These are phyloP conservation scores for Hydropsyche betteni DNA, from an alignment of 2,888 invertebrate genomes.

Conservation along the genomic window DNA sequence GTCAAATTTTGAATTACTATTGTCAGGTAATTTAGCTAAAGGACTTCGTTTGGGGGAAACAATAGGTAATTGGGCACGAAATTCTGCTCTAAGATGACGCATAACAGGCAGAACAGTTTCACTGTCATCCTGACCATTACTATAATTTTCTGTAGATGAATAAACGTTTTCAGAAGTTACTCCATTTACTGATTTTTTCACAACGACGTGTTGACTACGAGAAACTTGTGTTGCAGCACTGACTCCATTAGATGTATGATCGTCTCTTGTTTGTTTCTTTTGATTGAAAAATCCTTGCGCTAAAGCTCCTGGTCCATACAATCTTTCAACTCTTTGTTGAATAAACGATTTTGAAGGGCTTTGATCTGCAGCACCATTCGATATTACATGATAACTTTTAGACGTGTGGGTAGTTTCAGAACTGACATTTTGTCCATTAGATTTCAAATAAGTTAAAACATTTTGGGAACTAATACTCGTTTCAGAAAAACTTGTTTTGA, in stretches of 20 bases:
- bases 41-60: slow-evolving; percentile 68
- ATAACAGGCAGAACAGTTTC: slow-evolving; percentile 76
- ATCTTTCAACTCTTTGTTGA: slow-evolving; percentile 85
- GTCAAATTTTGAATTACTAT: slow-evolving; percentile 20
- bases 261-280: slow-evolving; percentile 64
- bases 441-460: slow-evolving; percentile 46
- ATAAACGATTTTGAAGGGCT: slow-evolving; percentile 79
- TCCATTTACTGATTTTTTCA: slow-evolving; percentile 47
- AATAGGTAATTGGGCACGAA: slow-evolving; percentile 82
- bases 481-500: slow-evolving; percentile 65
- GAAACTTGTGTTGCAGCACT: slow-evolving; percentile 54
- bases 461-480: slow-evolving; percentile 61
- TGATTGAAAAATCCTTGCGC: slow-evolving; percentile 85
- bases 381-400: slow-evolving; percentile 57
- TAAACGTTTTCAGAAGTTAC: slow-evolving; percentile 53
- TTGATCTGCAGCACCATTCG: slow-evolving; percentile 56
- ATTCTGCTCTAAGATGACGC: slow-evolving; percentile 84
- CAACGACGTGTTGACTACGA: slow-evolving; percentile 54
- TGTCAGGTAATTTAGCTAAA: slow-evolving; percentile 40
- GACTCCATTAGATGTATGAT: slow-evolving; percentile 56
- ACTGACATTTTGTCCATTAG: slow-evolving; percentile 55
- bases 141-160: slow-evolving; percentile 49
- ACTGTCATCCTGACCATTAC: slow-evolving; percentile 53
- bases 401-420: slow-evolving; percentile 61
- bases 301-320: slow-evolving; percentile 87